A percentile compares a stretch with the other conserved stretches of the same genome.
These are phyloP conservation scores for Choristoneura rosaceana DNA, from an alignment of 2,888 invertebrate species.

Conservation along the genomic window DNA sequence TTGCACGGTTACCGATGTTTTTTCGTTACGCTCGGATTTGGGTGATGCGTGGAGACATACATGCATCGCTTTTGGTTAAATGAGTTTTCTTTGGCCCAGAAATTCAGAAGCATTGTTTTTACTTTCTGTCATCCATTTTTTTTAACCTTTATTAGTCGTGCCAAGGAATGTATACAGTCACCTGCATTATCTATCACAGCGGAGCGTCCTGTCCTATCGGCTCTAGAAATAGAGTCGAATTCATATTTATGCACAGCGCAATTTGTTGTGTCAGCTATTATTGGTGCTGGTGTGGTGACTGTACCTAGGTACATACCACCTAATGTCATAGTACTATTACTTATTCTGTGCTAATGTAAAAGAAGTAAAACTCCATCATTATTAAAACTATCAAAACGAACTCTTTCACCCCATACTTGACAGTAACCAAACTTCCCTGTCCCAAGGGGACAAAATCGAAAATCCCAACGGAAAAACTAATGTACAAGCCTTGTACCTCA, in stretches of 20 bases:
- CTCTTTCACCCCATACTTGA: not conserved
- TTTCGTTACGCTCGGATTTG: constrained; percentile 51
- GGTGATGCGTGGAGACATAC: constrained; percentile 13
- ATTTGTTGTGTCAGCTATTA: too few relatives aligned
- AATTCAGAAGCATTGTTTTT: not conserved
- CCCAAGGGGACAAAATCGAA: constrained; percentile 31
- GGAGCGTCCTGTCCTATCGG: too few relatives aligned
- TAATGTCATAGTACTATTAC: too few relatives aligned
- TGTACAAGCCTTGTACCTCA: constrained; percentile 56
- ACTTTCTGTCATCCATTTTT: too few relatives aligned
- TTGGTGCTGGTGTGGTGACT: too few relatives aligned
- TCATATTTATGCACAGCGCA: too few relatives aligned
- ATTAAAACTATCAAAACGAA: not conserved
- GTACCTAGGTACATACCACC: too few relatives aligned
- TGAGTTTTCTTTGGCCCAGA: not conserved
- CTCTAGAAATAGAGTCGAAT: too few relatives aligned
- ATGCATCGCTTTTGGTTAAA: constrained; percentile 11
- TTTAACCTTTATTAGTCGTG: too few relatives aligned
- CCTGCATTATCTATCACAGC: too few relatives aligned
- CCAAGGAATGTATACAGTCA: too few relatives aligned
- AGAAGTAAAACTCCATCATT: not conserved
- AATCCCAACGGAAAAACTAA: constrained; percentile 60
- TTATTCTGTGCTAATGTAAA: too few relatives aligned
- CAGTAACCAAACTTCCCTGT: not conserved
- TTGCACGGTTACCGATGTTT: constrained; percentile 37